Evolutionary conservation across 2,888 invertebrate species (phyloP).

Genomic region (Parapristionchus giblindavisi): DNA sequence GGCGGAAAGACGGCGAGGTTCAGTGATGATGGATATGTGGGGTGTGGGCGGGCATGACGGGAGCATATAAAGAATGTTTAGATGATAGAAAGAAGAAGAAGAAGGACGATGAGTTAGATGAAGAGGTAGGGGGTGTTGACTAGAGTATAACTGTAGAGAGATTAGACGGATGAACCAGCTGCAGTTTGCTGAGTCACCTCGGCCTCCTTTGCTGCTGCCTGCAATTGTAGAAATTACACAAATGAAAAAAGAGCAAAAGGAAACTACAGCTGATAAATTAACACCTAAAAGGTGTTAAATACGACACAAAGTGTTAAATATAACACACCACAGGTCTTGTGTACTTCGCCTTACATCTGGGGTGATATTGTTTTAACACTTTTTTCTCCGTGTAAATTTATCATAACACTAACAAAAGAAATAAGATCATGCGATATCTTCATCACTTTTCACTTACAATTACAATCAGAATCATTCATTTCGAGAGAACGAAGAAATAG

Average conservation of each 20-base stretch:
- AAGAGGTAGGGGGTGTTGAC: not conserved
- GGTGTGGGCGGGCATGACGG: not conserved
- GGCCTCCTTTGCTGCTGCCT: conserved; percentile 17
- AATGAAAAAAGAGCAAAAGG: not conserved
- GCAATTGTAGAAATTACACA: not conserved
- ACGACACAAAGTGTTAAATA: not conserved
- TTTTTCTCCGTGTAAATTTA: not conserved
- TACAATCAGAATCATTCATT: no score
- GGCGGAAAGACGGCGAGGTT: not conserved
- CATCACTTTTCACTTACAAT: conserved; percentile 2
- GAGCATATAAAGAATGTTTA: not conserved
- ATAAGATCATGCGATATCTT: not conserved
- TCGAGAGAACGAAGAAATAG: no score
- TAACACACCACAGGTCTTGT: not conserved
- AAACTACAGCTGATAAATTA: not conserved
- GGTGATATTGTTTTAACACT: not conserved
- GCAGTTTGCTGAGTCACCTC: no score
- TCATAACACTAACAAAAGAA: conserved; percentile 11
- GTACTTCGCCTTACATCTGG: not conserved
- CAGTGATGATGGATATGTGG: conserved; percentile 4
- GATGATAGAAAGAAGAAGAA: not conserved
- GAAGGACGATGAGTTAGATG: conserved; percentile 2
- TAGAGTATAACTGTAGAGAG: not conserved
- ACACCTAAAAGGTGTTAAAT: not conserved
- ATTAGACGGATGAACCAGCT: conserved; percentile 7